Evolutionary conservation across 1,140 invertebrate genomes (phyloP).

Genomic region (Polypedilum vanderplanki): DNA sequence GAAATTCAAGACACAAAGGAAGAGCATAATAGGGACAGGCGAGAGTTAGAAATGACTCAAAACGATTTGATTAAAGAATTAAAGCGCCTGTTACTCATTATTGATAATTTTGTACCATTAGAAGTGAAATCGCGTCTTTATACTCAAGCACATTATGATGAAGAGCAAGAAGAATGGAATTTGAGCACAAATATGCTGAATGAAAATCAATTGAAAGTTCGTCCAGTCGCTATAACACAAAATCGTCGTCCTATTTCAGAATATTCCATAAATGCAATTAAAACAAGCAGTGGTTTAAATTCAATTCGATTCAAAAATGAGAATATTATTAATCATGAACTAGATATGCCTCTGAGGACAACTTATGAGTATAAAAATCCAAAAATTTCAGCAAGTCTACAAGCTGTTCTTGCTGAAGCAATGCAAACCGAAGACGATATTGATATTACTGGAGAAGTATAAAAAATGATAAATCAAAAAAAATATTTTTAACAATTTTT

Average conservation of each 20-base stretch:
- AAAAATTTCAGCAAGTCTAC: conserved; percentile 60
- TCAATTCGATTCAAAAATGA: conserved; percentile 62
- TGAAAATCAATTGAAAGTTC: conserved; percentile 45
- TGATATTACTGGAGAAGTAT: conserved; percentile 45
- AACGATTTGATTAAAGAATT: conserved; percentile 70
- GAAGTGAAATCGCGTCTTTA: conserved; percentile 82
- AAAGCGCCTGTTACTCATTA: conserved; percentile 78
- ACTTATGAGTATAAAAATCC: conserved; percentile 73
- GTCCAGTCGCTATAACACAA: conserved; percentile 59
- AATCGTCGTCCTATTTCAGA: conserved; percentile 64
- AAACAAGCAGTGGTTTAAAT: conserved; percentile 46
- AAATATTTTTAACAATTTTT: conserved; percentile 35
- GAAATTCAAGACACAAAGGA: conserved; percentile 80
- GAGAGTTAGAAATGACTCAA: conserved; percentile 73
- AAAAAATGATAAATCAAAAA: too few species aligned
- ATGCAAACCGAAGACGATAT: conserved; percentile 65
- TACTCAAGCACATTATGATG: conserved; percentile 72
- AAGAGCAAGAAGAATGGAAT: conserved; percentile 81
- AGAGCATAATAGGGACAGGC: conserved; percentile 68
- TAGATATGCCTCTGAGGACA: conserved; percentile 71
- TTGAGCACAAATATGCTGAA: conserved; percentile 45
- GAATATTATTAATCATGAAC: conserved; percentile 73
- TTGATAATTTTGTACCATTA: conserved; percentile 94
- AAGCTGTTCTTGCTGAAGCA: conserved; percentile 66
- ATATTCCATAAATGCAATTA: conserved; percentile 57